phyloP scores from a whole-genome alignment of 2,888 invertebrate species.

The Ditylenchus weischeri region DNA sequence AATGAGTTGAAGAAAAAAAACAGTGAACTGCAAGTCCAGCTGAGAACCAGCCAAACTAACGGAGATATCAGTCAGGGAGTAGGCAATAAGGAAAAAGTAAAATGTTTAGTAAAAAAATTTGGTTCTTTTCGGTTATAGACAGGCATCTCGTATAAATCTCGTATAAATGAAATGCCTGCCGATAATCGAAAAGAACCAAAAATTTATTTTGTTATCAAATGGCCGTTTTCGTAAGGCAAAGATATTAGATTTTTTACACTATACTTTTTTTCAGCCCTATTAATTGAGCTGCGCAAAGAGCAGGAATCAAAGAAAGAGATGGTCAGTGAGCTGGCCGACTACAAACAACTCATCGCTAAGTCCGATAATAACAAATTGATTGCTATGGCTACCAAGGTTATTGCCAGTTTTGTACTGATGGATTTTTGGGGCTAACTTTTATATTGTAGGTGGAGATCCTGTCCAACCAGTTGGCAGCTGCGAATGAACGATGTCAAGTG shows the following conservation, averaged over 20 bases:
- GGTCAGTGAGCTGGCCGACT: slow-evolving; percentile 38
- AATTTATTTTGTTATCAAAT: neutral
- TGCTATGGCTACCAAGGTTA: slow-evolving; percentile 54
- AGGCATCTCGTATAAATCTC: no score
- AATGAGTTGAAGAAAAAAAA: slow-evolving; percentile 49
- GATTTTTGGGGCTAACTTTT: neutral
- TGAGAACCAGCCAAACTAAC: slow-evolving; percentile 10
- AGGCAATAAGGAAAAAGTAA: neutral
- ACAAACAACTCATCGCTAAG: slow-evolving; percentile 46
- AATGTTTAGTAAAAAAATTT: no score
- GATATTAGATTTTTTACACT: no score
- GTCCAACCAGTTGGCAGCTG: slow-evolving; percentile 49
- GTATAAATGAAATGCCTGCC: no score
- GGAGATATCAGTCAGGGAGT: slow-evolving; percentile 9
- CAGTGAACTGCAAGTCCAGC: slow-evolving; percentile 36
- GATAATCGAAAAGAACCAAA: no score
- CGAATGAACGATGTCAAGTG: slow-evolving; percentile 51
- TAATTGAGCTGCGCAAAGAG: slow-evolving; percentile 63
- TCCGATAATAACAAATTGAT: slow-evolving; percentile 57
- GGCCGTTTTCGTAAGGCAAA: no score
- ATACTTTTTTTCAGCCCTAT: slow-evolving; percentile 57
- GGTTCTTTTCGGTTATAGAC: no score
- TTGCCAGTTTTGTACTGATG: neutral
- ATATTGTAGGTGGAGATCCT: slow-evolving; percentile 48
- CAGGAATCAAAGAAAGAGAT: slow-evolving; percentile 29